These are phyloP conservation scores for Acleris holmiana DNA, from an alignment of 2,888 invertebrate genomes.

Conservation along the genomic window DNA sequence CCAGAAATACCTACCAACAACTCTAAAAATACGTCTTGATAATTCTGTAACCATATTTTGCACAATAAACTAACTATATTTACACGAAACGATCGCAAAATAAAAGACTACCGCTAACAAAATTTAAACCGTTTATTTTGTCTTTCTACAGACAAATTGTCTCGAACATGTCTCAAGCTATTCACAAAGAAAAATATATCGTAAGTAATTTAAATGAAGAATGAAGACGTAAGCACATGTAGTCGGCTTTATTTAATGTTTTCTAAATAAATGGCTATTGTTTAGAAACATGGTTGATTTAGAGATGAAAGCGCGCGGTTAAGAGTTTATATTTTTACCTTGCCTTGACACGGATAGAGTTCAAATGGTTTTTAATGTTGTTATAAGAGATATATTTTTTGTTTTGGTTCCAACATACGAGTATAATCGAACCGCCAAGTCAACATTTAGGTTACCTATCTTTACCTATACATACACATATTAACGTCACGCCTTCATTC, in stretches of 20 bases:
- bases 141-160: not conserved
- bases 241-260: constrained; percentile 6
- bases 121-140: not conserved
- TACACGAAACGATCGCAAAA: not conserved
- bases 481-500: too few relatives aligned
- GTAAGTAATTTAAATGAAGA: constrained; percentile 18
- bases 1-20: too few relatives aligned
- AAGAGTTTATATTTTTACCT: constrained; percentile 27
- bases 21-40: too few relatives aligned
- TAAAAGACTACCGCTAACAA: not conserved
- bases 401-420: too few relatives aligned
- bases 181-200: constrained; percentile 12
- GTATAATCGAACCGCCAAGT: too few relatives aligned
- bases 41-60: too few relatives aligned
- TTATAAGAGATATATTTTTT: too few relatives aligned
- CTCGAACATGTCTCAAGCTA: not conserved
- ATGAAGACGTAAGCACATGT: constrained; percentile 13
- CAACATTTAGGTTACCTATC: too few relatives aligned
- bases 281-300: constrained; percentile 25
- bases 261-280: constrained; percentile 13
- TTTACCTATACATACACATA: too few relatives aligned
- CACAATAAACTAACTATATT: too few relatives aligned
- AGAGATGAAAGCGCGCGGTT: constrained; percentile 25
- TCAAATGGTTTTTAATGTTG: constrained; percentile 12
- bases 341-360: constrained; percentile 25